Base-by-base conservation (phyloP, 2,797 vertebrate genomes). In the Echiichthys vipera region DNA sequence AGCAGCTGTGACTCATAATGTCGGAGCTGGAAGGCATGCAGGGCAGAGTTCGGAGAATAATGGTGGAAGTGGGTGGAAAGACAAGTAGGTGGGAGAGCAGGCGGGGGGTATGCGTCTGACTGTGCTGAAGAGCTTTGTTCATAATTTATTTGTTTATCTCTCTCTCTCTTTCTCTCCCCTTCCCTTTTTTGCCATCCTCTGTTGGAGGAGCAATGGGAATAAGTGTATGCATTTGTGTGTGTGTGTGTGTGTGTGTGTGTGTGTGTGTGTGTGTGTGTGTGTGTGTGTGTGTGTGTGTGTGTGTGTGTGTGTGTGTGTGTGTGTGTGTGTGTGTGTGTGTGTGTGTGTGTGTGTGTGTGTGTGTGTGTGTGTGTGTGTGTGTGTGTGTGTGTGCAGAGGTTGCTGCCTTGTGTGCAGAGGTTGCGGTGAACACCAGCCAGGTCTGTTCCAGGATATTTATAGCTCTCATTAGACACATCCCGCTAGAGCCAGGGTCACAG, bases 381-480 rank as follows among this genome's bases (percentile, higher is more conserved):
- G 51, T 43, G 24, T 68, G n/a, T 61, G 27, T 27, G 13, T 58
- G 9, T 54, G 40, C n/a, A n/a, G n/a, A n/a, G n/a, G n/a, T n/a
- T n/a, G n/a, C n/a, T n/a, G n/a, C n/a, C n/a, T n/a, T 56, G 37
- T n/a, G 45, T 37, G 29, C 39, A 61, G 55, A 68, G 73, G 57
- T 73, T 73, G 37, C 18, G 29, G 77, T 53, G 77, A 77, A 78
- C 9, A 3, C 40, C 49, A 74, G 45, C 47, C 67, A 74, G 68
- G 81, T 88, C 73, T 83, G 67, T 69, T 86, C 55, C 56, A 63
- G 56, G 85, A 84, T 93, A 91, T 91, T 91, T 90, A 88, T 91
- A 90, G 84, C 64, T 65, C 84, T 89, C 89, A 89, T 92, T 90
- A 89, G 86, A 85, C 83, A 89, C 85, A 80, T 90, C 86, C 80